phyloP scores from a whole-genome alignment of 2,888 invertebrate species.

The Diploptera punctata region DNA sequence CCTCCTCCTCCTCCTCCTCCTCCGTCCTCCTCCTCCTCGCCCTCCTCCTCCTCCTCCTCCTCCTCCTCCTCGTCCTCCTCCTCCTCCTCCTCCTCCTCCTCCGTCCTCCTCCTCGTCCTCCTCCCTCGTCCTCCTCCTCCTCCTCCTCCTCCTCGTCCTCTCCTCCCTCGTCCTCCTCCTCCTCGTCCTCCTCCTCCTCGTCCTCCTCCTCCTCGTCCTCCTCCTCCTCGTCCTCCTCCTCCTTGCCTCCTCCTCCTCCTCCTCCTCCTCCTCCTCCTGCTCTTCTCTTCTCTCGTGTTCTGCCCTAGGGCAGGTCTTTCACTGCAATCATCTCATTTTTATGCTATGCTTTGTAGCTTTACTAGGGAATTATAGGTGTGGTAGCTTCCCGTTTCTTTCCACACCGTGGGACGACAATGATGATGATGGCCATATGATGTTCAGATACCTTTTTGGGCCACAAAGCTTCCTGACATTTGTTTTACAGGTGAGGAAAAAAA shows the following conservation, averaged over 20 bases:
- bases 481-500: too few relatives aligned
- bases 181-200: neutral
- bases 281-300: neutral
- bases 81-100: neutral
- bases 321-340: too few relatives aligned
- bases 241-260: neutral
- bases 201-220: neutral
- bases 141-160: neutral
- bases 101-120: neutral
- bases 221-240: neutral
- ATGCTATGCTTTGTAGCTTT: too few relatives aligned
- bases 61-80: neutral
- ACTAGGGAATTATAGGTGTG: too few relatives aligned
- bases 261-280: neutral
- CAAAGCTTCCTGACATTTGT: too few relatives aligned
- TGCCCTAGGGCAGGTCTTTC: too few relatives aligned
- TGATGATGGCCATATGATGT: too few relatives aligned
- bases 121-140: neutral
- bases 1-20: too few relatives aligned
- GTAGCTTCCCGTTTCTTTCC: too few relatives aligned
- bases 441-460: too few relatives aligned
- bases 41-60: neutral
- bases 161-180: neutral
- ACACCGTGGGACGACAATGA: too few relatives aligned
- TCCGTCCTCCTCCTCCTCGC: neutral